Percentiles rank a stretch among this genome's conserved stretches.
phyloP scores from a whole-genome alignment of 2,113 vertebrate genomes.

The Protobothrops mucrosquamatus region DNA sequence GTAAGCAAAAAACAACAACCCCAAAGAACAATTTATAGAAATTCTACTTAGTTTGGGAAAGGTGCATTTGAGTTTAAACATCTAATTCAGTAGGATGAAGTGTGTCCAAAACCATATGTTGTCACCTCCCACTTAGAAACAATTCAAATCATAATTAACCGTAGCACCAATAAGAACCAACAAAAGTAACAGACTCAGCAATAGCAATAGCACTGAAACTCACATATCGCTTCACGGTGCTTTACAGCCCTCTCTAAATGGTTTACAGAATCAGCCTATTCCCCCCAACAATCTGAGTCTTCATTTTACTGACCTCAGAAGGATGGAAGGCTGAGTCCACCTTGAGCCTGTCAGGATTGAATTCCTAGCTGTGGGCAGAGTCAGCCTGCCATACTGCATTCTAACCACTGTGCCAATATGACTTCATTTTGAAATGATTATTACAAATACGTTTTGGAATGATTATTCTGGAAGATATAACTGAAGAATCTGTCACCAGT shows the following conservation, averaged over 20 bases:
- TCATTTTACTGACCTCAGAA: not conserved
- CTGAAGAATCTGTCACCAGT: not conserved
- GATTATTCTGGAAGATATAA: not conserved
- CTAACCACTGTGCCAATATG: not conserved
- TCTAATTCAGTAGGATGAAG: not conserved
- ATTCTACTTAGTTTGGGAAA: not conserved
- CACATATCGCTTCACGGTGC: not conserved
- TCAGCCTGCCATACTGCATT: not conserved
- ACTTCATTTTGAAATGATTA: not conserved
- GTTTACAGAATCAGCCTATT: not conserved
- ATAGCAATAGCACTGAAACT: not conserved
- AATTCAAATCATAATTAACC: not conserved
- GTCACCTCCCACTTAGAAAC: not conserved
- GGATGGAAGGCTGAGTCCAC: not conserved
- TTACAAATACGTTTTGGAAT: not conserved
- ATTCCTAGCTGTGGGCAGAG: not conserved
- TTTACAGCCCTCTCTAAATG: not conserved
- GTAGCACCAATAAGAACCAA: no score
- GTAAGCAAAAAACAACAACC: not conserved
- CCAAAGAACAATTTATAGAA: not conserved
- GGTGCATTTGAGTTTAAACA: not conserved
- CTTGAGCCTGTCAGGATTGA: not conserved
- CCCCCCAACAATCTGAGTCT: not conserved
- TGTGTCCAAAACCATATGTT: not conserved
- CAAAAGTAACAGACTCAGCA: not conserved